Base-by-base conservation (phyloP, 2,888 invertebrate genomes). In the Eremobia ochroleuca region DNA sequence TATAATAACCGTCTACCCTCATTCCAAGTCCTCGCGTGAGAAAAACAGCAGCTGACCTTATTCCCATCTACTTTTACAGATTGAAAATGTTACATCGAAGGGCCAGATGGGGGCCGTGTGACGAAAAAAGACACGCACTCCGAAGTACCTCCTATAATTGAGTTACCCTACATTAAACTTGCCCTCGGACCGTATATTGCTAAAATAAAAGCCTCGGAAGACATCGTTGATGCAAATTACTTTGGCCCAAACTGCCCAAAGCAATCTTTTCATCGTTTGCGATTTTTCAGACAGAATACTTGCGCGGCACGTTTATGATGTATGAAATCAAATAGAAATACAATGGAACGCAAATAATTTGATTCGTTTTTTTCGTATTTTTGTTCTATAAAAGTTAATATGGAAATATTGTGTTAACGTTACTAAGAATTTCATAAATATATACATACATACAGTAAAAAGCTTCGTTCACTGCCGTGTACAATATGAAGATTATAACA, bases 161-260 rank as follows among this genome's bases (percentile, higher is more conserved):
- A 94, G 94, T 94, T 94, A 94, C 93, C 94, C 94, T 92, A 93
- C 94, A 94, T 94, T 94, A 94, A 95, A 95, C 94, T 94, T 94
- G 92, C 90, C 88, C 90, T 90, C 90, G 90, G 91, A 89, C 90
- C 92, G 92, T 93, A 94, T 93, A 94, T 93, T 91, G 91, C 92
- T 92, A 92, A 94, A 94, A 94, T 94, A 94, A 94, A 94, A 92
- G 92, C 91, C 90, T 90, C 86, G 87, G 88, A 89, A 87, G 87
- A 87, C 73, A 80, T 79, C 83, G 83, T 76, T 77, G 81, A 81
- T 81, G 84, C 83, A 87, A 86, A 87, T 89, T 88, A 87, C 82
- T 80, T 74, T 77, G 43, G 40, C n/a, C 73, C 58, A 71, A 73
- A 73, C 71, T 73, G 72, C 78, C 78, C 70, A 64, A 75, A 84